phyloP scores from a whole-genome alignment of 2,113 vertebrate genomes.

The Poeciliopsis retropinna region DNA sequence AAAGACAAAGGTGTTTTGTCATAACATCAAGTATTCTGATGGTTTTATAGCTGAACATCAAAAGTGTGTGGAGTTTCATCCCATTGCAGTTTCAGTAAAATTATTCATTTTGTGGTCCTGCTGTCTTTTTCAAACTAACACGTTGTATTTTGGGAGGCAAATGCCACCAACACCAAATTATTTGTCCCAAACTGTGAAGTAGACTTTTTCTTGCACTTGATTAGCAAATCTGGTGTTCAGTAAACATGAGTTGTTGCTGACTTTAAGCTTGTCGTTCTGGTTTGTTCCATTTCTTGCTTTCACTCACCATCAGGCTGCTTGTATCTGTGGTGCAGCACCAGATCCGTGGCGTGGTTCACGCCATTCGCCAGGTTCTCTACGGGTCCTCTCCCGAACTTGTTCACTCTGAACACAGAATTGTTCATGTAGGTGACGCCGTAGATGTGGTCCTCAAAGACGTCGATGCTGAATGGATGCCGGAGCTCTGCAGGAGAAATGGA shows the following conservation, averaged over 20 bases:
- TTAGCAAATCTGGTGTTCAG: background rate
- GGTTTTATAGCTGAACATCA: background rate
- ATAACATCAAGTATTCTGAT: background rate
- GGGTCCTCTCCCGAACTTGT: constrained; percentile 91
- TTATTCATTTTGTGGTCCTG: background rate
- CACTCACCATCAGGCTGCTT: constrained; percentile 93
- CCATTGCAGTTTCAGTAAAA: background rate
- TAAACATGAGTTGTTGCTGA: background rate
- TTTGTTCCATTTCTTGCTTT: background rate
- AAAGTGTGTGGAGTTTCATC: background rate
- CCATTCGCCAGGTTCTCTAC: constrained; percentile 90
- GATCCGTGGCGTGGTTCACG: constrained; percentile 93
- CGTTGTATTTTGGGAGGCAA: background rate
- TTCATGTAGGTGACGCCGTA: constrained; percentile 96
- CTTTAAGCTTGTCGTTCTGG: background rate
- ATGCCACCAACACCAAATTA: background rate
- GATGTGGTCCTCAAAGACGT: constrained; percentile 96
- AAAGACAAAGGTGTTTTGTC: too few relatives aligned
- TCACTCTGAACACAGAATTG: constrained; percentile 94
- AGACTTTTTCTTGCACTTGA: too few relatives aligned
- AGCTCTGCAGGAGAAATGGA: constrained; percentile 75
- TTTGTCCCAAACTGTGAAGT: too few relatives aligned
- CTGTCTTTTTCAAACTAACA: background rate
- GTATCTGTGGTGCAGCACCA: constrained; percentile 93
- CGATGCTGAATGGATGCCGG: constrained; percentile 95